phyloP scores from a whole-genome alignment of 2,113 vertebrate species.

The Callionymus lyra region DNA sequence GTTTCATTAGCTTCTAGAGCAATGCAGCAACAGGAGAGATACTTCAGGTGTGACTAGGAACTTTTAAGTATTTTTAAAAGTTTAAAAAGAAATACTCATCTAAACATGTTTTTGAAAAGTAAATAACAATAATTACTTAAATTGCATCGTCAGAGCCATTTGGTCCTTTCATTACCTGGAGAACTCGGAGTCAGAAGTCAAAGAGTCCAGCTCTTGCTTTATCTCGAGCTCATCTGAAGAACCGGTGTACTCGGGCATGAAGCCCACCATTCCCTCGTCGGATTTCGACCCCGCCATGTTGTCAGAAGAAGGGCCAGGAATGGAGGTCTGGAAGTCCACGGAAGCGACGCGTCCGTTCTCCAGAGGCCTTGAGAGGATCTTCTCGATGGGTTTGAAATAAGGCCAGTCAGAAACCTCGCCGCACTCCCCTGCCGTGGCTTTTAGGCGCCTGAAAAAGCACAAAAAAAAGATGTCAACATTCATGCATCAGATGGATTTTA shows the following conservation, averaged over 20 bases:
- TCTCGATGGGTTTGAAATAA: slow-evolving; percentile 90
- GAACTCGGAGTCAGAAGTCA: slow-evolving; percentile 59
- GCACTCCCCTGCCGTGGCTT: slow-evolving; percentile 76
- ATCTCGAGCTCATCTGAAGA: slow-evolving; percentile 88
- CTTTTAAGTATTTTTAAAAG: no score
- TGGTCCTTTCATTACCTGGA: slow-evolving; percentile 58
- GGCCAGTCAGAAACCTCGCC: slow-evolving; percentile 84
- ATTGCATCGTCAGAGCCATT: no score
- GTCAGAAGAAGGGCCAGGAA: slow-evolving; percentile 73
- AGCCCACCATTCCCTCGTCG: slow-evolving; percentile 77
- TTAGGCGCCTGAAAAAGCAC: slow-evolving; percentile 76
- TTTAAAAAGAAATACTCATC: no score
- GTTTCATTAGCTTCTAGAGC: no score
- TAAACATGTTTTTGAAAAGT: no score
- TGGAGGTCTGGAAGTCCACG: slow-evolving; percentile 75
- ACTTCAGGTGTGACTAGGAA: no score
- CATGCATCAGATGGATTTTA: slow-evolving; percentile 20
- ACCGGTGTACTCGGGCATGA: slow-evolving; percentile 85
- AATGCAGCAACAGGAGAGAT: no score
- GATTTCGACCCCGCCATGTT: slow-evolving; percentile 72
- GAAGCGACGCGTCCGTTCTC: slow-evolving; percentile 77
- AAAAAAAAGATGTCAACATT: slow-evolving; percentile 5
- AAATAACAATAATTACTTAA: no score
- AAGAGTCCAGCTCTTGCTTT: slow-evolving; percentile 73
- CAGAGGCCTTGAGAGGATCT: slow-evolving; percentile 84